Conservation (phyloP, 2,113 vertebrate genomes). For the Pteropus alecto region DNA sequence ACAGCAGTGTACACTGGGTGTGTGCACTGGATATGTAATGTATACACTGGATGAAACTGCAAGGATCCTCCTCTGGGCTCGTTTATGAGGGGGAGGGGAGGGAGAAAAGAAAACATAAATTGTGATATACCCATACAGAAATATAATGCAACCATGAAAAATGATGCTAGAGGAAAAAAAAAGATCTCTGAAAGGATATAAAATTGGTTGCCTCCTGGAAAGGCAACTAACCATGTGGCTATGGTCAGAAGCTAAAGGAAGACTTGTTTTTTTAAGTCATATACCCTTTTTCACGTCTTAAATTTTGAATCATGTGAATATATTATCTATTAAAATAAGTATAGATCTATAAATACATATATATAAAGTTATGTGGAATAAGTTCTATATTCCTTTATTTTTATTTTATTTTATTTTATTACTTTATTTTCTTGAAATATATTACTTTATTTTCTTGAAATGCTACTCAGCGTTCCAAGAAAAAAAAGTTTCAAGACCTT, state of each 20-base stretch:
- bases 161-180: slow-evolving; percentile 26
- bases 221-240: neutral
- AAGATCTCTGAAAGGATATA: slow-evolving; percentile 10
- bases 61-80: neutral
- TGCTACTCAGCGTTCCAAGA: neutral
- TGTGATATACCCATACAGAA: neutral
- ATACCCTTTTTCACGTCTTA: neutral
- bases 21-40: neutral
- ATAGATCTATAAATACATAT: neutral
- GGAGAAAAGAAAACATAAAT: neutral
- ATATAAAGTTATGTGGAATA: neutral
- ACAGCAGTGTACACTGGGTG: no score
- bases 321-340: neutral
- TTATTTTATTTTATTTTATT: no score
- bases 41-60: neutral
- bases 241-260: neutral
- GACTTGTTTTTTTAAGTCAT: neutral
- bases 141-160: slow-evolving; percentile 43
- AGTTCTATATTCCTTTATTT: neutral
- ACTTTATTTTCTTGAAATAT: slow-evolving; percentile 2
- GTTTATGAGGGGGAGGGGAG: neutral
- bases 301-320: slow-evolving; percentile 35
- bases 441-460: neutral
- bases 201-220: neutral
- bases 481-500: neutral